A percentile compares a stretch with the other conserved stretches of the same genome.
These are phyloP conservation scores for Petrolisthes manimaculis DNA, from an alignment of 2,888 invertebrate genomes.

Conservation along the genomic window DNA sequence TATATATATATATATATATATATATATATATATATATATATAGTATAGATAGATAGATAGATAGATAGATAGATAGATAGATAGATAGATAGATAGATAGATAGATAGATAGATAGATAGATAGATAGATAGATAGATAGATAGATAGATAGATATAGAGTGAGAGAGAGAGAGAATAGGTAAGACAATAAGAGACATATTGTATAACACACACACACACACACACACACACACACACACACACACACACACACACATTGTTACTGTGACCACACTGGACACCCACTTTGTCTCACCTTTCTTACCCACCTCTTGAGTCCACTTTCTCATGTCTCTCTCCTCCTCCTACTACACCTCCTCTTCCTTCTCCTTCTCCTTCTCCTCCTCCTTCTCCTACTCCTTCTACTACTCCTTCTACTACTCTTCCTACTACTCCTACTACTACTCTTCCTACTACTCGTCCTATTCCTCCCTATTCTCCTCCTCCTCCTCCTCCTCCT, in stretches of 20 bases:
- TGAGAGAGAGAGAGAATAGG: not conserved
- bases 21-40: too few relatives aligned
- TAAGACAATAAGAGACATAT: too few relatives aligned
- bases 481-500: not conserved
- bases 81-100: not conserved
- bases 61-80: not conserved
- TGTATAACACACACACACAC: too few relatives aligned
- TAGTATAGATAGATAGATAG: too few relatives aligned
- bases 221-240: not conserved
- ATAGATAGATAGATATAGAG: not conserved
- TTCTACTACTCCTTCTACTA: too few relatives aligned
- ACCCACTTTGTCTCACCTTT: not conserved
- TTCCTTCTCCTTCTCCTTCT: too few relatives aligned
- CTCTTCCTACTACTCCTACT: too few relatives aligned
- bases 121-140: not conserved
- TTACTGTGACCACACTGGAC: not conserved
- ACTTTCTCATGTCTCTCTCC: not conserved
- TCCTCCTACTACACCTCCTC: not conserved
- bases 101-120: not conserved
- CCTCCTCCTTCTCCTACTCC: too few relatives aligned
- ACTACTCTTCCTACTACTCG: too few relatives aligned
- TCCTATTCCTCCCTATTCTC: not conserved
- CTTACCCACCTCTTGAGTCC: not conserved
- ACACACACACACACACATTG: constrained; percentile 3
- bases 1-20: too few relatives aligned